These are phyloP conservation scores for Achatina immaculata DNA, from an alignment of 1,140 invertebrate genomes.

Conservation along the genomic window DNA sequence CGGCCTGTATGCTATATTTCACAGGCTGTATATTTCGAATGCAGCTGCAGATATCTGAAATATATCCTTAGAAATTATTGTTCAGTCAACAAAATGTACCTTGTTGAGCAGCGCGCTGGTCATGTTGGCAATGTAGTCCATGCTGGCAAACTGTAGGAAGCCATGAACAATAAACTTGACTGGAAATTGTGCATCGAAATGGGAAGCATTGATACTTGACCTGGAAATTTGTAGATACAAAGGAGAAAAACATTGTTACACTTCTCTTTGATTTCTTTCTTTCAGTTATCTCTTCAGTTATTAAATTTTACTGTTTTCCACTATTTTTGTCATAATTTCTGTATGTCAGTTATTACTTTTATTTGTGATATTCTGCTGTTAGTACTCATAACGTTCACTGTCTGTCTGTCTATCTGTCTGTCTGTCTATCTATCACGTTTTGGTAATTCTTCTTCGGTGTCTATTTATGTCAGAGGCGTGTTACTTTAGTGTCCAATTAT, in stretches of 20 bases:
- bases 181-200: constrained; percentile 43
- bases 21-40: too few relatives aligned
- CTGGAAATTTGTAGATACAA: background rate
- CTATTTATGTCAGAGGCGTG: too few relatives aligned
- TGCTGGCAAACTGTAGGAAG: constrained; percentile 88
- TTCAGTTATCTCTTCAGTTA: background rate
- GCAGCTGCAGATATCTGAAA: too few relatives aligned
- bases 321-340: background rate
- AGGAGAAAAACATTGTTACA: background rate
- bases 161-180: constrained; percentile 92
- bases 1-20: too few relatives aligned
- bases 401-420: too few relatives aligned
- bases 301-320: background rate
- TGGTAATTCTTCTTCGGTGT: too few relatives aligned
- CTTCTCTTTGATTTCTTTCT: background rate
- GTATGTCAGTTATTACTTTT: background rate
- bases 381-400: background rate
- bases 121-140: constrained; percentile 82
- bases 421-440: background rate
- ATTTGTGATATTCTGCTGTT: background rate
- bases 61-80: too few relatives aligned
- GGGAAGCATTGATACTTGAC: constrained; percentile 33
- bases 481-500: too few relatives aligned
- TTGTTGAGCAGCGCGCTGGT: constrained; percentile 50
- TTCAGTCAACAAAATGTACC: constrained; percentile 80